Base-by-base conservation (phyloP, 2,113 vertebrate genomes). In the Apteryx owenii region DNA sequence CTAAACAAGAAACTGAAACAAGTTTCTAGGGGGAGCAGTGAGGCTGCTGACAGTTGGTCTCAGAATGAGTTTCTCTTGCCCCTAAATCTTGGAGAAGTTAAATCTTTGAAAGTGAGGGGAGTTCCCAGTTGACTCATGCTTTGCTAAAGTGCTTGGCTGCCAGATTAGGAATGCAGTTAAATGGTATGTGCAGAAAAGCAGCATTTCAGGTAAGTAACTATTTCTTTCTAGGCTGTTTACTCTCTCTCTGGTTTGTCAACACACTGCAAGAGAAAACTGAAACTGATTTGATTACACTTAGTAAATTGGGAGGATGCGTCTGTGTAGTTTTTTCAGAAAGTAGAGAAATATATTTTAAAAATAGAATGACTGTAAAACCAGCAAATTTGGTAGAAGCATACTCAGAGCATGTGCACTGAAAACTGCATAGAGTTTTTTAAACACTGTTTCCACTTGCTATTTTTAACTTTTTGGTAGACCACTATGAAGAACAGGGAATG, bases 1-100 rank as follows among this genome's bases (percentile, higher is more conserved):
- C 89, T 96, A 82, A 85, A 86, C 60, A 26, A 93, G 97, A 97
- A 97, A 97, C 97, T 81, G 96, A 97, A 97, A 97, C 89, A 51
- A 91, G 48, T 88, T 86, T 97, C 87, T 95, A 95, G 94, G 88
- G 88, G 91, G 93, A 96, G 89, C 91, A 91, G n/a, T 12, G 56
- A 89, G 58, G 56, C 91, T 91, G 81, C 76, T 68, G 89, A 79
- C 88, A n/a, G 91, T 96, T 83, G 71, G 80, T 95, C 94, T 95
- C 93, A 61, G 89, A 94, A 96, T 94, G 91, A 95, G 69, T 95
- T 95, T 94, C 79, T 91, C 22, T 2, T 2, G 4, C 61, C 82
- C 56, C 82, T 86, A 66, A 91, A 93, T 88, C 91, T 78, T 95
- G 93, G 85, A 94, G 82, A 85, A 95, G 85, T 82, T 68, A 38